A percentile compares a stretch with the other conserved stretches of the same genome.
These are phyloP conservation scores for Pogonus chalceus DNA, from an alignment of 1,140 invertebrate genomes.

Conservation along the genomic window DNA sequence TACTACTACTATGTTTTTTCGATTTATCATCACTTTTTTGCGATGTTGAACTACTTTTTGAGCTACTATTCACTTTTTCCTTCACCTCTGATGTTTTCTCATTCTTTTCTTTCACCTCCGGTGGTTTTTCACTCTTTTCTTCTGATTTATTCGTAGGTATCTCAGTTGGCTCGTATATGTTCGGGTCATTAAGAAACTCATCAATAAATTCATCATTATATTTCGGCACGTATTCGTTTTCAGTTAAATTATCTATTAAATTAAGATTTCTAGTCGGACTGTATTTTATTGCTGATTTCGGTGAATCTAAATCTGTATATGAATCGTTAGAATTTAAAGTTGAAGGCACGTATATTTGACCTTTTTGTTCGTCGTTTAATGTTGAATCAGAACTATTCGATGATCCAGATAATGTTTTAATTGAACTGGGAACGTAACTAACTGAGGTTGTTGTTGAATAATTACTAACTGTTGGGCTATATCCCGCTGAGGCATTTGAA, in stretches of 20 bases:
- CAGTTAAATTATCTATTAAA: background rate
- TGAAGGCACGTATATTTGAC: background rate
- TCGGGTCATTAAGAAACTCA: background rate
- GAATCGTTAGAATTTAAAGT: background rate
- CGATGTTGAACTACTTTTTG: background rate
- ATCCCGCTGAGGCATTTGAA: background rate
- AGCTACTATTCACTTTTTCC: background rate
- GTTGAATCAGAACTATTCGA: background rate
- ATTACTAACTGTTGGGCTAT: background rate
- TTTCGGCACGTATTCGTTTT: background rate
- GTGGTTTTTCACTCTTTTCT: background rate
- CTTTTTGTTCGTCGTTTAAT: background rate
- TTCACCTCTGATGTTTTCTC: background rate
- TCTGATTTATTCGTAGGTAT: background rate
- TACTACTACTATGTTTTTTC: background rate
- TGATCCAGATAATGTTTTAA: background rate
- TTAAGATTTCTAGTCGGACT: background rate
- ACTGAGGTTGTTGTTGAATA: background rate
- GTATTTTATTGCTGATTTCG: background rate
- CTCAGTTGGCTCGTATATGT: background rate
- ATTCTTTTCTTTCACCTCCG: background rate
- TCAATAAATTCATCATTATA: slow-evolving; percentile 2
- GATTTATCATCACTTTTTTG: background rate
- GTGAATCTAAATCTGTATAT: background rate
- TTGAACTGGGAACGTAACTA: background rate